Conservation (phyloP, 1,140 invertebrate species). For the Pararge aegeria region DNA sequence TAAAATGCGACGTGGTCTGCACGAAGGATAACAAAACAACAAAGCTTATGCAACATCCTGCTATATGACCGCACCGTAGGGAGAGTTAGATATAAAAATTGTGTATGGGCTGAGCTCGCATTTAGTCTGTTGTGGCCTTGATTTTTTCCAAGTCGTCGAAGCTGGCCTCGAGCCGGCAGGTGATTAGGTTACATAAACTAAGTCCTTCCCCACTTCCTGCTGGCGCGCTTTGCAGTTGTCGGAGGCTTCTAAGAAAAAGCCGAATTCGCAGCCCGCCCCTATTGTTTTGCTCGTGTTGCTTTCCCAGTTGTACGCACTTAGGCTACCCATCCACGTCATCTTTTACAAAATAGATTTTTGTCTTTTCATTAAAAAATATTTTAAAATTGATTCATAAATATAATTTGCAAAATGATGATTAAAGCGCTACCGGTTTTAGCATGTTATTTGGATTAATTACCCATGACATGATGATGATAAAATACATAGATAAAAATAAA, state of each 20-base stretch:
- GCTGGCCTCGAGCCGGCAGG: slow-evolving; percentile 73
- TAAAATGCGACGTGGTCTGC: slow-evolving; percentile 67
- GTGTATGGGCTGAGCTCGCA: slow-evolving; percentile 52
- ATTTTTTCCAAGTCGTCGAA: slow-evolving; percentile 63
- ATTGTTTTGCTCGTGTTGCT: slow-evolving; percentile 69
- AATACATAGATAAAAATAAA: too few species aligned
- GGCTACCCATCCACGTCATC: slow-evolving; percentile 27
- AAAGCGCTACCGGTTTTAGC: background rate
- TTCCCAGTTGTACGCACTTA: slow-evolving; percentile 55
- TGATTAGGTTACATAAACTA: slow-evolving; percentile 79
- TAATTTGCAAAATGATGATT: too few species aligned
- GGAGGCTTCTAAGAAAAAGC: slow-evolving; percentile 73
- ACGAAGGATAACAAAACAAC: slow-evolving; percentile 72
- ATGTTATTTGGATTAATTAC: background rate
- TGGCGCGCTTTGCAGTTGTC: slow-evolving; percentile 73
- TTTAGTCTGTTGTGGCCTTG: slow-evolving; percentile 69
- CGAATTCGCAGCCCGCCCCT: slow-evolving; percentile 62
- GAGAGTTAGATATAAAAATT: slow-evolving; percentile 63
- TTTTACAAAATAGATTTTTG: background rate
- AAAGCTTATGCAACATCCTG: slow-evolving; percentile 78
- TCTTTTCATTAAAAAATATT: too few species aligned
- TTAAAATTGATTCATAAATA: too few species aligned
- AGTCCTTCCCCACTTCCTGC: slow-evolving; percentile 76
- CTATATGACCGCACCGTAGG: slow-evolving; percentile 48
- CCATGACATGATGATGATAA: too few species aligned